Base-by-base conservation (phyloP, 2,888 invertebrate species). In the Dryobota labecula region DNA sequence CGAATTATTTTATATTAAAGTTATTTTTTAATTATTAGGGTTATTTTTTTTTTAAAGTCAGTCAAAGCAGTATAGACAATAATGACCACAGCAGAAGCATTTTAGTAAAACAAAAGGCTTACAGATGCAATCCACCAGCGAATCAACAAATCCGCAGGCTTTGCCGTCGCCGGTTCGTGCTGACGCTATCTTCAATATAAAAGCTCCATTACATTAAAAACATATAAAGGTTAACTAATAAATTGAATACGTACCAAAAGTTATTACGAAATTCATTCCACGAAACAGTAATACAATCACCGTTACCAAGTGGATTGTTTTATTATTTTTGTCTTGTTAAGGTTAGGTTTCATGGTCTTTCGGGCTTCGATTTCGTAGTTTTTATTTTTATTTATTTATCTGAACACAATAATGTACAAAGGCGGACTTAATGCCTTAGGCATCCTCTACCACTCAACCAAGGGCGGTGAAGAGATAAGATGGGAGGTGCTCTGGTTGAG, bases 271-370 rank as follows among this genome's bases (percentile, higher is more conserved):
- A 30, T 45, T 58, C 36, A 45, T 78, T 78, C 62, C 13, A 30
- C 45, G 76, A 78, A 81, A 63, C 45, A n/a, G 62, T 76, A 81
- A 81, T 80, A 60, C 45, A 63, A 76, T 76, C 60, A 63, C 51
- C 47, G 78, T 60, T 81, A 30, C 62, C 9, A 18, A 62, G 33
- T 51, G 49, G 56, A 53, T 71, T 76, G 49, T 65, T 70, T 70
- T 76, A 60, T 75, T 75, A 27, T 54, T 58, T 78, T 73, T 33
- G n/a, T 1, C 0, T 73, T 43, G n/a, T 49, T 45, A 38, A 38
- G 57, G 15, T 56, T 51, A 18, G 67, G 43, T 61, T 62, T 73
- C 47, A 54, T 41, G 2, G 13, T 51, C 6, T 36, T 58, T 58
- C 7, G 36, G 27, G 15, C 6, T 24, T 45, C 6, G 5, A 20